Evolutionary conservation across 1,140 invertebrate species (phyloP).

Genomic region (Palaemon carinicauda): DNA sequence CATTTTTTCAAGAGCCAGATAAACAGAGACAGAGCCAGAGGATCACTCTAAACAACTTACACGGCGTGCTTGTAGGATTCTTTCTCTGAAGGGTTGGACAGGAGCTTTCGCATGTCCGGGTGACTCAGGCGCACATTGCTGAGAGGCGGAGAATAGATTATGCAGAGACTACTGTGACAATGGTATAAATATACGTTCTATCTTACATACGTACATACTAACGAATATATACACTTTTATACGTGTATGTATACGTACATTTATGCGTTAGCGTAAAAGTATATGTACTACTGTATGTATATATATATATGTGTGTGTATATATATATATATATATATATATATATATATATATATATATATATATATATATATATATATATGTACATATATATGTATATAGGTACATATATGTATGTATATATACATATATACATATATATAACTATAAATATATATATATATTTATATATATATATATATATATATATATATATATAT

Average conservation of each 20-base stretch:
- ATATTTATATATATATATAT: neutral
- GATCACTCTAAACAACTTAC: conserved; percentile 3
- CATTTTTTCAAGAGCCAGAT: neutral
- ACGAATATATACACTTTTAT: neutral
- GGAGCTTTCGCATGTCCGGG: conserved; percentile 10
- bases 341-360: neutral
- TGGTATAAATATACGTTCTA: neutral
- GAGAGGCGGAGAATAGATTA: neutral
- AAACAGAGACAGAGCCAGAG: neutral
- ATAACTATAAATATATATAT: neutral
- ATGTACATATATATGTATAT: neutral
- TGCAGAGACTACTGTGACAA: neutral
- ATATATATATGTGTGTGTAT: neutral
- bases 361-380: no score
- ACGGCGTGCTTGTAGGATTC: conserved; percentile 20
- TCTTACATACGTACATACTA: neutral
- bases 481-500: conserved; percentile 2
- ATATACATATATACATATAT: neutral
- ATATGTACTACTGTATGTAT: neutral
- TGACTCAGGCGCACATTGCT: conserved; percentile 3
- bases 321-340: neutral
- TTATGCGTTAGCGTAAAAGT: neutral
- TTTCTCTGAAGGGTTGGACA: conserved; percentile 14
- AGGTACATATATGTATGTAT: neutral
- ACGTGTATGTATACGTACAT: neutral